These are phyloP conservation scores for Acrocyrtus sp. DNA, from an alignment of 2,888 invertebrate genomes.

Conservation along the genomic window DNA sequence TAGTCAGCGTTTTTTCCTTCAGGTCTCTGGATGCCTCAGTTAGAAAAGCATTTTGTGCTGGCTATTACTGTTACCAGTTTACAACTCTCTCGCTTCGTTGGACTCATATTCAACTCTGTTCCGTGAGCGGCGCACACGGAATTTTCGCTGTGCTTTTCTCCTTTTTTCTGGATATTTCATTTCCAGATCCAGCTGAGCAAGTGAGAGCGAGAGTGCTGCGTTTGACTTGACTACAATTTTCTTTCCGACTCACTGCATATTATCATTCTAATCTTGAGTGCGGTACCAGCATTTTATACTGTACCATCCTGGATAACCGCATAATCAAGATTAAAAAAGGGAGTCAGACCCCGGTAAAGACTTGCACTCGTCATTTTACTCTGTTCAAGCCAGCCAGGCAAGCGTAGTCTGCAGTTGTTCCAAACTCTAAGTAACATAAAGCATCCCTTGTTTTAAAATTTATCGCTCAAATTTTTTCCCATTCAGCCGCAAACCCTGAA, in stretches of 20 bases:
- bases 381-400: too few species aligned
- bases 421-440: too few species aligned
- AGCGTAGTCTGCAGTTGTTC: too few species aligned
- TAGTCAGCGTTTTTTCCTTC: not conserved
- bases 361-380: too few species aligned
- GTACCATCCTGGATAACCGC: too few species aligned
- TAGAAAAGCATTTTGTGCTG: not conserved
- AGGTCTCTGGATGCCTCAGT: too few species aligned
- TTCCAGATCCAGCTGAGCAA: constrained; percentile 28
- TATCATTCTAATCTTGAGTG: not conserved
- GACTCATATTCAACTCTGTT: not conserved
- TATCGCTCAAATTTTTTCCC: too few species aligned
- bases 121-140: not conserved
- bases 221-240: not conserved
- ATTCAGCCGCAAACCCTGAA: too few species aligned
- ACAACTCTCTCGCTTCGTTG: constrained; percentile 1
- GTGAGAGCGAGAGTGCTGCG: constrained; percentile 14
- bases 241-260: not conserved
- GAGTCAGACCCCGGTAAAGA: too few species aligned
- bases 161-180: constrained; percentile 10
- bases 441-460: too few species aligned
- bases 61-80: too few species aligned
- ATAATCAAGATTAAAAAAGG: not conserved
- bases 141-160: not conserved
- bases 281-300: not conserved